These are phyloP conservation scores for Dendrolimus pini DNA, from an alignment of 2,888 invertebrate species.

Conservation along the genomic window DNA sequence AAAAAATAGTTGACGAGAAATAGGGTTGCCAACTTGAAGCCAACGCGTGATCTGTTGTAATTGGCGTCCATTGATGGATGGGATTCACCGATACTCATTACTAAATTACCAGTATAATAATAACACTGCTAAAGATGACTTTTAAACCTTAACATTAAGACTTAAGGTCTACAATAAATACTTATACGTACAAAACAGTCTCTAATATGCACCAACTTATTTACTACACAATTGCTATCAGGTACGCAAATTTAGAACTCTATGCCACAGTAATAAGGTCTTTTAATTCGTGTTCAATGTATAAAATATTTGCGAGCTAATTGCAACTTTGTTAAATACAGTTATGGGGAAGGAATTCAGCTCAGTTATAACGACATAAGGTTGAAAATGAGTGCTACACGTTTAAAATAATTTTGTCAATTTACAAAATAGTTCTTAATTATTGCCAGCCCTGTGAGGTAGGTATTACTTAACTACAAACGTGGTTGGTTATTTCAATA, in stretches of 20 bases:
- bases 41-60: conserved; percentile 65
- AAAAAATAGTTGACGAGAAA: conserved; percentile 25
- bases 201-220: too few species aligned
- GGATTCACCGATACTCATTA: conserved; percentile 41
- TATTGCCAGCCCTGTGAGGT: conserved; percentile 35
- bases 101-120: conserved; percentile 26
- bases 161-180: too few species aligned
- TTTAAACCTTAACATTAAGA: background rate
- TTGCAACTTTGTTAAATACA: too few species aligned
- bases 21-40: conserved; percentile 48
- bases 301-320: too few species aligned
- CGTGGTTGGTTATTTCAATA: too few species aligned
- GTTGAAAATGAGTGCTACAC: background rate
- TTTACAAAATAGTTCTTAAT: conserved; percentile 34
- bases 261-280: conserved; percentile 13
- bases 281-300: background rate
- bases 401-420: conserved; percentile 9
- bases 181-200: too few species aligned
- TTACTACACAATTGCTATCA: background rate
- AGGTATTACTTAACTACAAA: conserved; percentile 7
- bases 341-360: too few species aligned
- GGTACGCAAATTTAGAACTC: conserved; percentile 3
- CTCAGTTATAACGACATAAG: background rate
- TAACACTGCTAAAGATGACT: conserved; percentile 2
- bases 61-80: conserved; percentile 48